Conservation (phyloP, 2,888 invertebrate species). For the Agrotis ipsilon region DNA sequence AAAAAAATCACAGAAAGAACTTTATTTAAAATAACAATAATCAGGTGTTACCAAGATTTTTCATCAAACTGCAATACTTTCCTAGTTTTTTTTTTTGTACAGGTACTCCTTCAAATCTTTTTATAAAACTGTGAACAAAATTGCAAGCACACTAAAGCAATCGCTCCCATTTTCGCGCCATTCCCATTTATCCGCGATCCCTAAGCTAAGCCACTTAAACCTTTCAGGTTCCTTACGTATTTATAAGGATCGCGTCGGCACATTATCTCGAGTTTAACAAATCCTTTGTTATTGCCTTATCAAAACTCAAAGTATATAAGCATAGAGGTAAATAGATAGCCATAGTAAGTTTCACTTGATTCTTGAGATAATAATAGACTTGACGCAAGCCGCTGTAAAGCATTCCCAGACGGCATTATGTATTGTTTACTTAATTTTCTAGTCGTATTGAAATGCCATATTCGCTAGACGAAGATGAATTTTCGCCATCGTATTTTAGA, state of each 20-base stretch:
- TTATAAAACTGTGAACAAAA: not conserved
- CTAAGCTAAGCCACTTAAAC: constrained; percentile 20
- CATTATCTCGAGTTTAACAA: constrained; percentile 39
- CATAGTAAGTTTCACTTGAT: constrained; percentile 48
- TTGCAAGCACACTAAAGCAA: not conserved
- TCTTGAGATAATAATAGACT: constrained; percentile 54
- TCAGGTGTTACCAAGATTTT: not conserved
- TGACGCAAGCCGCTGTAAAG: constrained; percentile 44
- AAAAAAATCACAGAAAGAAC: not conserved
- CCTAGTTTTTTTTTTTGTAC: not conserved
- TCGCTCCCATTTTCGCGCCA: constrained; percentile 17
- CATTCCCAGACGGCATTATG: constrained; percentile 53
- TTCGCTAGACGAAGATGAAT: not conserved
- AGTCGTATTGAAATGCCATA: constrained; percentile 12
- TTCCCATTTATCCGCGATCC: constrained; percentile 2
- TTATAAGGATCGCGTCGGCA: constrained; percentile 27
- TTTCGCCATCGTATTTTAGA: not conserved
- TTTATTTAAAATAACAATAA: not conserved
- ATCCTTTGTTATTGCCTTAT: constrained; percentile 55
- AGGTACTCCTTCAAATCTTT: not conserved
- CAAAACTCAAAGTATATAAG: constrained; percentile 29
- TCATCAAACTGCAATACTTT: not conserved
- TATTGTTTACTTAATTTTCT: constrained; percentile 40
- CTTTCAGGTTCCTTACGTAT: constrained; percentile 20
- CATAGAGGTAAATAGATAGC: constrained; percentile 1